Percentiles rank a stretch among this genome's conserved stretches.
Evolutionary conservation across 2,113 vertebrate species (phyloP).

Genomic region (Gymnorhina tibicen): DNA sequence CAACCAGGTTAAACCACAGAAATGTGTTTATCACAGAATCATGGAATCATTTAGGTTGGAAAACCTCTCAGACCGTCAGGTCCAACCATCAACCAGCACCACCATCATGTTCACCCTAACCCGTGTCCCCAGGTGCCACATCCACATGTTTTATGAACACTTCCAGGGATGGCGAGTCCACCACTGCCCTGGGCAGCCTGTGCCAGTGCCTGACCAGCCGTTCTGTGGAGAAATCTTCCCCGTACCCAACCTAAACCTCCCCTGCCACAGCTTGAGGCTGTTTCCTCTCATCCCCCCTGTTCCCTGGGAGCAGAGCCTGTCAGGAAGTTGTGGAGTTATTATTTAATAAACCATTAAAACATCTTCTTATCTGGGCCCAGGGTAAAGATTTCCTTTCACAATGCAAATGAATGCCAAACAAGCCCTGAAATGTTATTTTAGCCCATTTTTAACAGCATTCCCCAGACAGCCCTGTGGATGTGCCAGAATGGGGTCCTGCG

Average conservation of each 20-base stretch:
- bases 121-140: background rate
- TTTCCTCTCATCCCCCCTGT: background rate
- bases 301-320: background rate
- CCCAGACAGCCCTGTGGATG: background rate
- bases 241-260: background rate
- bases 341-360: background rate
- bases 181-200: background rate
- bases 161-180: background rate
- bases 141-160: background rate
- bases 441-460: background rate
- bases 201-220: background rate
- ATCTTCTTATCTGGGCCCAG: background rate
- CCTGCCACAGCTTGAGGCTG: background rate
- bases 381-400: background rate
- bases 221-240: background rate
- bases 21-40: background rate
- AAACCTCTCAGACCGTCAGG: background rate
- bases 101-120: background rate
- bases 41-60: background rate
- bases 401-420: background rate
- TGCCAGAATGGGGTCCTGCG: background rate
- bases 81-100: background rate
- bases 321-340: background rate
- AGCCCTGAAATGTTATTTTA: background rate
- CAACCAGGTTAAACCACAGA: background rate